Evolutionary conservation across 2,113 vertebrate species (phyloP), one percentile per base, ranked within the genome.

Genomic region (Amblyopsis rosae): DNA sequence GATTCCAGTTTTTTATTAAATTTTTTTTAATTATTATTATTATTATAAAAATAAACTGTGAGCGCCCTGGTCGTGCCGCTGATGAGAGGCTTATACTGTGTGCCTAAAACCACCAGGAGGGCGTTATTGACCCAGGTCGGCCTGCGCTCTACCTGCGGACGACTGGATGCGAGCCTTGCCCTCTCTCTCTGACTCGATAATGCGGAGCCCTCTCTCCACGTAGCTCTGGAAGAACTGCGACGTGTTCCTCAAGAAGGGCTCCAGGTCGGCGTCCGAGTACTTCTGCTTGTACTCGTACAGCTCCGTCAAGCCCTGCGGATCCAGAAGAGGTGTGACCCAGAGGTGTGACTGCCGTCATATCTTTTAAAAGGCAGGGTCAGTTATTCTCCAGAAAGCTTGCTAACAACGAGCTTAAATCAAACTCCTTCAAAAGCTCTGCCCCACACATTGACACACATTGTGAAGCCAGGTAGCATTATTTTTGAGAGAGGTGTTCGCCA

Each of bases 161-260:
- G 91, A 49, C 73, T 95, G 90, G 84, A 97, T 93, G 13, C 94
- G 92, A 53, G 94, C 87, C 75, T 98, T 98, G 50, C 95, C 95
- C 74, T 98, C 96, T 19, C 95, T 88, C 72, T 99, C 98, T 0
- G 95, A 96, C 87, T 99, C 96, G 49, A 98, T 99, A 81, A 98
- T 88, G 3, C 95, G 93, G n/a, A 99, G 96, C 13, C 98, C 98
- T 86, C 96, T 92, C 89, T 99, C 98, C 79, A 99, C 96, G 12
- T 99, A 99, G 87, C 95, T 99, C 90, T 99, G 98, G 89, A 99
- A 99, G 90, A 98, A 97, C 87, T 97, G 97, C 0, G 96, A 98
- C 0, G 97, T 95, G 84, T 96, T 98, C 84, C 95, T 96, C 70
- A 99, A 91, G 93, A 98, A 99, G 0, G 97, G 98, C 75, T 99